phyloP scores from a whole-genome alignment of 2,888 invertebrate species.

The Lacanobia wlatinum region DNA sequence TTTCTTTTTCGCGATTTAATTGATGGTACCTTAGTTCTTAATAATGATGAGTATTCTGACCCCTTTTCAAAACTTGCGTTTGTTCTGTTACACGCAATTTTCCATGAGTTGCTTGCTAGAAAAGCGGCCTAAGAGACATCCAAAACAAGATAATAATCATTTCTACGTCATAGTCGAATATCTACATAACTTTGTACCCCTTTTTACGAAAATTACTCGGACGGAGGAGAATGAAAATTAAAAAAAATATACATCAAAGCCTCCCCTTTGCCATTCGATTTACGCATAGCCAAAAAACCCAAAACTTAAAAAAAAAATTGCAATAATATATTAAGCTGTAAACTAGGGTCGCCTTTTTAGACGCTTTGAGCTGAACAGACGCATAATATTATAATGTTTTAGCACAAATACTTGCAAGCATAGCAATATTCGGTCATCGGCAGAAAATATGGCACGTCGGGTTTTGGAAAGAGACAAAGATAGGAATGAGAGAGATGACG shows the following conservation, averaged over 20 bases:
- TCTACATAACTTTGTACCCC: too few relatives aligned
- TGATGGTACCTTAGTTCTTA: too few relatives aligned
- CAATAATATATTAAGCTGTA: conserved; percentile 53
- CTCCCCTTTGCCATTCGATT: conserved; percentile 1
- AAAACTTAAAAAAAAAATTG: conserved; percentile 22
- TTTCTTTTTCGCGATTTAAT: too few relatives aligned
- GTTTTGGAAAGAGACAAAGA: not conserved
- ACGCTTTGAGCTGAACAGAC: conserved; percentile 58
- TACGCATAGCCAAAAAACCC: conserved; percentile 27
- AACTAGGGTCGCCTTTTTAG: conserved; percentile 54
- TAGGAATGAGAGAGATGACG: not conserved
- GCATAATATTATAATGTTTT: conserved; percentile 60
- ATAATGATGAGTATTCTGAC: too few relatives aligned
- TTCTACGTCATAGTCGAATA: too few relatives aligned
- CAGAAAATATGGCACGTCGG: not conserved
- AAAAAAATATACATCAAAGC: not conserved
- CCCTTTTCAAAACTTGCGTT: too few relatives aligned
- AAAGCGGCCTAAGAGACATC: too few relatives aligned
- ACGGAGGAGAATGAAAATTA: too few relatives aligned
- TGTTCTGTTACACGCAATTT: too few relatives aligned
- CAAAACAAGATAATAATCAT: too few relatives aligned
- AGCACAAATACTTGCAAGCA: conserved; percentile 64
- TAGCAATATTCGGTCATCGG: conserved; percentile 10
- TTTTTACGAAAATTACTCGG: too few relatives aligned
- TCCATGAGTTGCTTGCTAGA: too few relatives aligned